Conservation (phyloP, 2,888 invertebrate genomes). For the Unio pictorum region DNA sequence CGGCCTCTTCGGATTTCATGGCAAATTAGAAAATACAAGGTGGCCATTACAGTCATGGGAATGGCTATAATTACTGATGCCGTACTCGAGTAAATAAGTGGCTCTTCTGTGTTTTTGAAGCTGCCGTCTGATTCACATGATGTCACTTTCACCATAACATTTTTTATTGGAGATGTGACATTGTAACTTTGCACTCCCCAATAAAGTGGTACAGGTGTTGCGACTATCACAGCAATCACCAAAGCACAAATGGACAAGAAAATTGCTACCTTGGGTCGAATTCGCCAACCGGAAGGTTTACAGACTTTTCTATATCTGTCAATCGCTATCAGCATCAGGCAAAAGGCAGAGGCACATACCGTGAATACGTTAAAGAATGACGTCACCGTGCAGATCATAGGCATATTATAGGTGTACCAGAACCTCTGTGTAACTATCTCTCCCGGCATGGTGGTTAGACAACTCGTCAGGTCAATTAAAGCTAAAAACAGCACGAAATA, state of each 20-base stretch:
- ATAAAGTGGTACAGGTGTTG: slow-evolving; percentile 12
- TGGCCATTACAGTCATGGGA: slow-evolving; percentile 8
- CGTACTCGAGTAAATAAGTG: slow-evolving; percentile 5
- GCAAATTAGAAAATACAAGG: slow-evolving; percentile 12
- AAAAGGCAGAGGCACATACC: slow-evolving; percentile 11
- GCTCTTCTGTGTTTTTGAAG: slow-evolving; percentile 8
- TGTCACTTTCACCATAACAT: slow-evolving; percentile 8
- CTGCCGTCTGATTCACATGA: slow-evolving; percentile 16
- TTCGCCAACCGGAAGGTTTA: slow-evolving; percentile 15
- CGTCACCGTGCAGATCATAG: slow-evolving; percentile 16
- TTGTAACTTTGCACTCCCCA: slow-evolving; percentile 9
- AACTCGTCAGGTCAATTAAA: slow-evolving; percentile 22
- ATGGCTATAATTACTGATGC: slow-evolving; percentile 3
- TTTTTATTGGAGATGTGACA: slow-evolving; percentile 2
- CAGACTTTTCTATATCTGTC: slow-evolving; percentile 23
- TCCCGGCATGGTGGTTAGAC: slow-evolving; percentile 27
- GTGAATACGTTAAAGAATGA: slow-evolving; percentile 19
- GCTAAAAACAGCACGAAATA: slow-evolving; percentile 32
- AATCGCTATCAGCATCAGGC: slow-evolving; percentile 13
- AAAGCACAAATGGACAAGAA: slow-evolving; percentile 5
- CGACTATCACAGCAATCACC: slow-evolving; percentile 7
- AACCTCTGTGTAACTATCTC: slow-evolving; percentile 27
- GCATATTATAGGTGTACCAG: slow-evolving; percentile 26
- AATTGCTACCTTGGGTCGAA: slow-evolving; percentile 11
- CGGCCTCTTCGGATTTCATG: not conserved